Evolutionary conservation across 1,140 invertebrate genomes (phyloP).

Genomic region (Scaptodrosophila lebanonensis): DNA sequence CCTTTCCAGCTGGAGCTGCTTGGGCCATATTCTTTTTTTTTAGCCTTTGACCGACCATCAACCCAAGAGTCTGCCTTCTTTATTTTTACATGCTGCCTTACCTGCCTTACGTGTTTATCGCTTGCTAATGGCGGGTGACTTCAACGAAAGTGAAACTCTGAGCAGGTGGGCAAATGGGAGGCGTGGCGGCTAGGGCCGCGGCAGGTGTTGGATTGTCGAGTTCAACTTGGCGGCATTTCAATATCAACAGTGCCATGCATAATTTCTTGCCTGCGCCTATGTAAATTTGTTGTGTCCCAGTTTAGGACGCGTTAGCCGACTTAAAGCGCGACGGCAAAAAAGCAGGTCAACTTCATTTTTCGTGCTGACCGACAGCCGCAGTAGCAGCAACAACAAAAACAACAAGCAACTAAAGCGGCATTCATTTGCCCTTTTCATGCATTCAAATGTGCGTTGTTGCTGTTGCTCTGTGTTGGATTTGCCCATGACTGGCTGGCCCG

Average conservation of each 20-base stretch:
- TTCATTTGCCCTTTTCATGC: too few species aligned
- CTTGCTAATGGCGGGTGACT: slow-evolving; percentile 51
- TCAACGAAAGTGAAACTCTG: slow-evolving; percentile 50
- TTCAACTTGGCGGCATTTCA: slow-evolving; percentile 60
- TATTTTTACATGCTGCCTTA: slow-evolving; percentile 50
- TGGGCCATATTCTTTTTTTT: too few species aligned
- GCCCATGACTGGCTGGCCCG: too few species aligned
- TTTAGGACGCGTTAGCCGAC: slow-evolving; percentile 29
- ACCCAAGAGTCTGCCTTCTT: slow-evolving; percentile 23
- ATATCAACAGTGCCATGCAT: slow-evolving; percentile 71
- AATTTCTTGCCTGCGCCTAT: slow-evolving; percentile 60
- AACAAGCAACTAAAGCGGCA: slow-evolving; percentile 31
- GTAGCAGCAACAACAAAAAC: slow-evolving; percentile 28
- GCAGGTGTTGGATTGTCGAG: slow-evolving; percentile 14
- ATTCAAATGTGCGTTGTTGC: too few species aligned
- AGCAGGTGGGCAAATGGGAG: too few species aligned
- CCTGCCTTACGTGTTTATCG: slow-evolving; percentile 67
- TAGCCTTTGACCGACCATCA: slow-evolving; percentile 8
- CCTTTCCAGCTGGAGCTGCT: slow-evolving; percentile 3
- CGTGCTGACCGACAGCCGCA: slow-evolving; percentile 47
- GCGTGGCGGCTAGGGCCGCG: slow-evolving; percentile 15
- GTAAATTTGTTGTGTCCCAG: slow-evolving; percentile 58
- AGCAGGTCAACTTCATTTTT: slow-evolving; percentile 73
- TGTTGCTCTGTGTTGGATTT: too few species aligned
- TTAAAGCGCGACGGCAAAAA: slow-evolving; percentile 21